phyloP scores from a whole-genome alignment of 2,113 vertebrate genomes.

The Triplophysa rosa region DNA sequence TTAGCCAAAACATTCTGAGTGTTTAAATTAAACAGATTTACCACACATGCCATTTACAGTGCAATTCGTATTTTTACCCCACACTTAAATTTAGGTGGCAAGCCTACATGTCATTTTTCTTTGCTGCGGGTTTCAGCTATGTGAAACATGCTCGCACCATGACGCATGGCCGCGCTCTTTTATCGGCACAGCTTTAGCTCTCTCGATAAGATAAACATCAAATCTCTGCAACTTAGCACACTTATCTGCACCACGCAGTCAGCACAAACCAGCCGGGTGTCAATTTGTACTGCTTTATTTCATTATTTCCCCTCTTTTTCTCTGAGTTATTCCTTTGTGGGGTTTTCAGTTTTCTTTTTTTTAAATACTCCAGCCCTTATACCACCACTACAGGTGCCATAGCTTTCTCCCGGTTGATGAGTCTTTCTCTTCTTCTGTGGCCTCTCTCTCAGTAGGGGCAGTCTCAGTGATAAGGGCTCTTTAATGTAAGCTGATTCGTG shows the following conservation, averaged over 20 bases:
- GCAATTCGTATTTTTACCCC: conserved; percentile 1
- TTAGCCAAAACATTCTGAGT: too few species aligned
- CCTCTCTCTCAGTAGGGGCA: conserved; percentile 58
- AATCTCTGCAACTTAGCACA: conserved; percentile 77
- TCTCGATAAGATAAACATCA: conserved; percentile 80
- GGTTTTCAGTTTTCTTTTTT: neutral
- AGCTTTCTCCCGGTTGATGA: neutral
- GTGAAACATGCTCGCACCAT: conserved; percentile 52
- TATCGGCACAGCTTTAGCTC: conserved; percentile 67
- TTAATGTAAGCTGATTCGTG: conserved; percentile 67
- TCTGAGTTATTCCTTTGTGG: neutral
- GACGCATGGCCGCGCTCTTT: conserved; percentile 59
- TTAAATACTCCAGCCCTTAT: conserved; percentile 30
- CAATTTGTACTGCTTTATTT: conserved; percentile 73
- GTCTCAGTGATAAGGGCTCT: conserved; percentile 71
- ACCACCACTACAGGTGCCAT: conserved; percentile 6
- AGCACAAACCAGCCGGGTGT: conserved; percentile 74
- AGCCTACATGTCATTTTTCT: conserved; percentile 33
- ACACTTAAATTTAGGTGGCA: conserved; percentile 63
- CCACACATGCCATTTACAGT: too few species aligned
- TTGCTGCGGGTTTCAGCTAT: conserved; percentile 12
- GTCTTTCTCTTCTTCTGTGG: conserved; percentile 1
- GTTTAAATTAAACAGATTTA: too few species aligned
- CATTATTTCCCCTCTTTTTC: conserved; percentile 47
- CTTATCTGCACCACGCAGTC: conserved; percentile 78